A percentile compares a stretch with the other conserved stretches of the same genome.
Conservation (phyloP, 2,113 vertebrate genomes). For the Equus quagga region DNA sequence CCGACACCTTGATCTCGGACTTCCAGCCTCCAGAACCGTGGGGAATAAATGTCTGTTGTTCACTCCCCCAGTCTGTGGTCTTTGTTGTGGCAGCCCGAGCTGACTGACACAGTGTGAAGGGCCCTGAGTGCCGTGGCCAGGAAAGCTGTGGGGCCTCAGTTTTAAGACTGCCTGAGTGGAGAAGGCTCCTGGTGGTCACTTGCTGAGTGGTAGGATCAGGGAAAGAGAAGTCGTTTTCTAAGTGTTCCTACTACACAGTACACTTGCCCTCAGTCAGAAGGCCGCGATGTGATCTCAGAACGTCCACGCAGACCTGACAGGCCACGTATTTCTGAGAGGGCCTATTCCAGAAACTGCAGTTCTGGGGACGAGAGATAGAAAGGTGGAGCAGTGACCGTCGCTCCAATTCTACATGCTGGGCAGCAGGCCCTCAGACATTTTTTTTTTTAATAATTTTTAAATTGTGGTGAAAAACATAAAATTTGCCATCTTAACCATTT, state of each 20-base stretch:
- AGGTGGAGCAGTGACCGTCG: background rate
- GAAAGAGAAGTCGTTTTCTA: background rate
- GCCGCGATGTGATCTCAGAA: background rate
- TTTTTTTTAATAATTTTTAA: background rate
- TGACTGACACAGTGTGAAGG: background rate
- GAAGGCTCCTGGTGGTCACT: background rate
- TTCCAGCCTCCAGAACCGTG: too few species aligned
- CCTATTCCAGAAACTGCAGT: background rate
- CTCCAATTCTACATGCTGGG: background rate
- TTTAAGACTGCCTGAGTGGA: background rate
- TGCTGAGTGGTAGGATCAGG: background rate
- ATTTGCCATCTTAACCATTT: background rate
- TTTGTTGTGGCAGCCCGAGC: background rate
- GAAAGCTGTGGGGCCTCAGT: background rate
- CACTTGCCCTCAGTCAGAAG: background rate
- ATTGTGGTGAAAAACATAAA: background rate
- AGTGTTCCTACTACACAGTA: background rate
- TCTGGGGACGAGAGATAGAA: background rate
- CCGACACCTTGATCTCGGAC: background rate
- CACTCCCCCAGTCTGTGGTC: background rate
- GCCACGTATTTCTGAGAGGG: background rate
- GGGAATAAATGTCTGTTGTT: background rate
- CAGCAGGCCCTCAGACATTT: background rate
- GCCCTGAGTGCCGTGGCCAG: background rate
- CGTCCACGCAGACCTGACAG: rapidly evolving